Conservation (phyloP, 2,797 vertebrate genomes). For the Sebastolobus altivelis region DNA sequence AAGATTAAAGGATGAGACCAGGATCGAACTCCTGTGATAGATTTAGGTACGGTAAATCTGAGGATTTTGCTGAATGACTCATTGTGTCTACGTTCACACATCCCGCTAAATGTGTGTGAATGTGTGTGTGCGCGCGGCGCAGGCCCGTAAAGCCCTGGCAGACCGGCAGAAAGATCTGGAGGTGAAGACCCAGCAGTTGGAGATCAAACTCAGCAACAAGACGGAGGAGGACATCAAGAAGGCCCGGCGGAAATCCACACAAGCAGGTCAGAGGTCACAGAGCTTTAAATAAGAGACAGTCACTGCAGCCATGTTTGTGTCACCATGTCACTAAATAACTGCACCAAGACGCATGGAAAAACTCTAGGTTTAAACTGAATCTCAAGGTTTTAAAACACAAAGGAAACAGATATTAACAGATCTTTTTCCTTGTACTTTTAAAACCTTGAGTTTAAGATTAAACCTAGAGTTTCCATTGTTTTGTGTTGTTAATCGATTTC, state of each 20-base stretch:
- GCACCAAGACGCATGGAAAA: neutral
- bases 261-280: constrained; percentile 89
- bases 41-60: constrained; percentile 47
- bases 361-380: neutral
- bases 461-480: neutral
- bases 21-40: constrained; percentile 30
- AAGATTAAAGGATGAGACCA: constrained; percentile 50
- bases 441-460: neutral
- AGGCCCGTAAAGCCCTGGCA: constrained; percentile 95
- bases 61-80: constrained; percentile 54
- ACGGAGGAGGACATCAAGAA: constrained; percentile 99
- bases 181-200: constrained; percentile 97
- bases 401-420: neutral
- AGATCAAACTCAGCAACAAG: constrained; percentile 98
- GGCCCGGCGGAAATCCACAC: constrained; percentile 96
- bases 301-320: neutral
- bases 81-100: constrained; percentile 41
- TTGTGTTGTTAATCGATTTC: too few relatives aligned
- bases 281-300: neutral
- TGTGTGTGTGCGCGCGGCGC: constrained; percentile 24
- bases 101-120: constrained; percentile 11
- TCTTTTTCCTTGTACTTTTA: neutral
- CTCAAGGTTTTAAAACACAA: neutral
- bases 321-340: neutral
- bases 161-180: constrained; percentile 98